A percentile compares a stretch with the other conserved stretches of the same genome.
These are phyloP conservation scores for Drosophila paramelanica DNA, from an alignment of 2,888 invertebrate species.

Conservation along the genomic window DNA sequence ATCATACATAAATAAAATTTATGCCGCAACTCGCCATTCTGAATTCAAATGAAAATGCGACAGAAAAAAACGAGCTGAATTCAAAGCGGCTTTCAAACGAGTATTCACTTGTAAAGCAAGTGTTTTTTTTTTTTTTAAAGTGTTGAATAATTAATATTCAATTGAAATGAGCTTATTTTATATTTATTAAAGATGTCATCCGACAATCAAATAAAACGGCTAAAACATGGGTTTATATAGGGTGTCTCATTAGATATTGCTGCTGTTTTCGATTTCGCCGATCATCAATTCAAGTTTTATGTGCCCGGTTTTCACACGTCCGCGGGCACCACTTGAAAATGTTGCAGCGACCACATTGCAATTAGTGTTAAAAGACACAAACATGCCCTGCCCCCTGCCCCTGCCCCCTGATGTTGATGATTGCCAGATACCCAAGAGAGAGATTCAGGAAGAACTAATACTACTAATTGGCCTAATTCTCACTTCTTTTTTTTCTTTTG, in stretches of 20 bases:
- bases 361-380: slow-evolving; percentile 77
- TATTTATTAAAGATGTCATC: slow-evolving; percentile 6
- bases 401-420: slow-evolving; percentile 7
- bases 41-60: slow-evolving; percentile 24
- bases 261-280: neutral
- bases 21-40: slow-evolving; percentile 24
- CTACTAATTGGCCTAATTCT: slow-evolving; percentile 79
- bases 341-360: slow-evolving; percentile 49
- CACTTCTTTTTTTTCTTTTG: slow-evolving; percentile 50
- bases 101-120: slow-evolving; percentile 12
- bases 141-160: slow-evolving; percentile 22
- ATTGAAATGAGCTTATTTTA: slow-evolving; percentile 16
- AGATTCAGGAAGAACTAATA: slow-evolving; percentile 52
- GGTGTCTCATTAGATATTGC: neutral
- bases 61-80: slow-evolving; percentile 10
- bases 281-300: slow-evolving; percentile 2
- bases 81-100: slow-evolving; percentile 14
- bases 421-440: slow-evolving; percentile 35
- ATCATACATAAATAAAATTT: slow-evolving; percentile 43
- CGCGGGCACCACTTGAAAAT: slow-evolving; percentile 31
- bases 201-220: neutral
- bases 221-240: neutral
- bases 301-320: slow-evolving; percentile 5
- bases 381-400: slow-evolving; percentile 32
- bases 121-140: neutral